Conservation (phyloP, 2,797 vertebrate species). For the Hirundo rustica region DNA sequence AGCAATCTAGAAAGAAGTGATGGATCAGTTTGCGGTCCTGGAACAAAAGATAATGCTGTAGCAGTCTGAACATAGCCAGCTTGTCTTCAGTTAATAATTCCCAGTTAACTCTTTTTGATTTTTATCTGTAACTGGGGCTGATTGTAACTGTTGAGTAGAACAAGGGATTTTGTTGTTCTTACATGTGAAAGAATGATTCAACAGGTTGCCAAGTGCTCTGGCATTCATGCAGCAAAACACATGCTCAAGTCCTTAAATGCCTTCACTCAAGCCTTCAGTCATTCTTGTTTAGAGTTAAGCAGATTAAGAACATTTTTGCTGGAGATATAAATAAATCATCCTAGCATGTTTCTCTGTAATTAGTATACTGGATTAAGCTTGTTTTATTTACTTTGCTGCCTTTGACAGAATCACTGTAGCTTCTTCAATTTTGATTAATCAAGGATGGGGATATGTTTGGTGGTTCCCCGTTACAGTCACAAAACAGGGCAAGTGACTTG, state of each 20-base stretch:
- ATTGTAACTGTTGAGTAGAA: not conserved
- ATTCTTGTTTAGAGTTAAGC: not conserved
- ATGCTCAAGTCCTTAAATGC: not conserved
- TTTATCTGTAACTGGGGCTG: not conserved
- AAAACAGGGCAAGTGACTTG: not conserved
- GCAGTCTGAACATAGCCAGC: not conserved
- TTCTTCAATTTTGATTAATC: not conserved
- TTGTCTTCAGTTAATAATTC: not conserved
- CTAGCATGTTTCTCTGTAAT: not conserved
- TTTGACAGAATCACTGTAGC: not conserved
- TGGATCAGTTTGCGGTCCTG: not conserved
- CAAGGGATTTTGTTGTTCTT: not conserved
- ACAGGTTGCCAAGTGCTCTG: not conserved
- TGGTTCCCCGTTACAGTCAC: not conserved
- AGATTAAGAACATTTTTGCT: not conserved
- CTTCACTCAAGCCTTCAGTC: not conserved
- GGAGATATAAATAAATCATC: not conserved
- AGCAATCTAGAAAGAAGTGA: not conserved
- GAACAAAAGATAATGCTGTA: not conserved
- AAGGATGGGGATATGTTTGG: not conserved
- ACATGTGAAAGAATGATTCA: not conserved
- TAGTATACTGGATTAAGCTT: not conserved
- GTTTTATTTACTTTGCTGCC: not conserved
- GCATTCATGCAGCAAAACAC: not conserved
- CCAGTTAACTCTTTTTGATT: not conserved